Percentiles rank a stretch among this genome's conserved stretches.
These are phyloP conservation scores for Dendrocincla fuliginosa DNA, from an alignment of 2,797 vertebrate species.

Conservation along the genomic window DNA sequence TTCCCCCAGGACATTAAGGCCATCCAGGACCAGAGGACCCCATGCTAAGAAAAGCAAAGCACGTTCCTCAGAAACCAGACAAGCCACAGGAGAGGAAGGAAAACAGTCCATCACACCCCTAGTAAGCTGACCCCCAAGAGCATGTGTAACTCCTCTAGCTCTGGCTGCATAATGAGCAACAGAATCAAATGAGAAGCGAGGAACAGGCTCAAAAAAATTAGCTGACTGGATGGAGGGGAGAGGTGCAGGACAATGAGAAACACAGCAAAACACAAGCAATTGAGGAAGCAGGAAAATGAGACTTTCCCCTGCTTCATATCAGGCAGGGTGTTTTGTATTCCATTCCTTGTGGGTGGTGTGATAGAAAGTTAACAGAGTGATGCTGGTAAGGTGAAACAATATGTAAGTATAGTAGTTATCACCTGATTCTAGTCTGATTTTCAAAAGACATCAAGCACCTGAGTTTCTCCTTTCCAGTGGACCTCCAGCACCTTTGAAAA, in stretches of 20 bases:
- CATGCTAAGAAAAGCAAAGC: neutral
- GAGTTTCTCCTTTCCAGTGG: neutral
- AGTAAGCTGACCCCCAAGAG: neutral
- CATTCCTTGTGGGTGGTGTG: rapidly evolving
- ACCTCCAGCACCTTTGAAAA: neutral
- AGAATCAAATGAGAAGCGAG: neutral
- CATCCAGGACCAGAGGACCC: neutral
- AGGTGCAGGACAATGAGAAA: neutral
- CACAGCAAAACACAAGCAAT: neutral
- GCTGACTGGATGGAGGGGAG: neutral
- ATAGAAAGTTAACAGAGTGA: neutral
- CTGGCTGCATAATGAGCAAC: neutral
- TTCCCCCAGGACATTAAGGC: neutral
- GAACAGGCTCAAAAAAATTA: neutral
- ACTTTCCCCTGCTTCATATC: neutral
- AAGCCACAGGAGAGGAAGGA: neutral
- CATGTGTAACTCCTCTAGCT: neutral
- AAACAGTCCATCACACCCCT: neutral
- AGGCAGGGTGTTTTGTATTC: neutral
- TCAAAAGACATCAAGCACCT: neutral
- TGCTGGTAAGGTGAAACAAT: neutral
- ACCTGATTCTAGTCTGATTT: neutral
- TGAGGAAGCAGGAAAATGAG: neutral
- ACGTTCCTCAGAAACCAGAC: neutral
- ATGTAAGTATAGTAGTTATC: neutral